Conservation (phyloP, 2,113 vertebrate genomes). For the Ptychochromis oligacanthus region DNA sequence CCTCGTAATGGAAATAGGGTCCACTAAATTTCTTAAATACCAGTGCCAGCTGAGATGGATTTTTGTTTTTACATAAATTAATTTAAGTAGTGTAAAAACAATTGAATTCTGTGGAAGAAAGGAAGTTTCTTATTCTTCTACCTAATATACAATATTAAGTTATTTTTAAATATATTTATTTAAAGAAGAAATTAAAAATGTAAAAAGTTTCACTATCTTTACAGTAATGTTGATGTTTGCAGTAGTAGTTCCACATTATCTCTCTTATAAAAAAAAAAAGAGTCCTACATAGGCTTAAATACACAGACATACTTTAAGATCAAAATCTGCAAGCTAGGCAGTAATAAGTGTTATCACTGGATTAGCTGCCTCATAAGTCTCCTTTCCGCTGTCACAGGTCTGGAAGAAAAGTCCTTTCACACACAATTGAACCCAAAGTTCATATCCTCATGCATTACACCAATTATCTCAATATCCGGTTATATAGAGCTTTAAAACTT, state of each 20-base stretch:
- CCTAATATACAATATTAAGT: slow-evolving; percentile 4
- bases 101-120: slow-evolving; percentile 38
- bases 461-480: slow-evolving; percentile 52
- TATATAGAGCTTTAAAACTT: slow-evolving; percentile 29
- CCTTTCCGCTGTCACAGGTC: slow-evolving; percentile 57
- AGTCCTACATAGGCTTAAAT: background rate
- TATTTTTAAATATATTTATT: background rate
- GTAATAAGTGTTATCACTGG: slow-evolving; percentile 67
- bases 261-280: background rate
- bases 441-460: slow-evolving; percentile 51
- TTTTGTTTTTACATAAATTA: slow-evolving; percentile 23
- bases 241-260: background rate
- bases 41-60: slow-evolving; percentile 32
- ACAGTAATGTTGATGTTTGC: background rate
- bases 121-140: slow-evolving; percentile 33
- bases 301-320: slow-evolving; percentile 38
- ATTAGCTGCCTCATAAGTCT: slow-evolving; percentile 66
- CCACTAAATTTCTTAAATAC: slow-evolving; percentile 71
- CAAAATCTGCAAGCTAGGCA: slow-evolving; percentile 53
- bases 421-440: slow-evolving; percentile 65
- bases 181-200: background rate
- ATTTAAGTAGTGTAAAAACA: no score
- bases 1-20: slow-evolving; percentile 61
- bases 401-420: slow-evolving; percentile 66
- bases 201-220: background rate